Conservation (phyloP, 2,113 vertebrate genomes). For the Ochotona curzoniae region DNA sequence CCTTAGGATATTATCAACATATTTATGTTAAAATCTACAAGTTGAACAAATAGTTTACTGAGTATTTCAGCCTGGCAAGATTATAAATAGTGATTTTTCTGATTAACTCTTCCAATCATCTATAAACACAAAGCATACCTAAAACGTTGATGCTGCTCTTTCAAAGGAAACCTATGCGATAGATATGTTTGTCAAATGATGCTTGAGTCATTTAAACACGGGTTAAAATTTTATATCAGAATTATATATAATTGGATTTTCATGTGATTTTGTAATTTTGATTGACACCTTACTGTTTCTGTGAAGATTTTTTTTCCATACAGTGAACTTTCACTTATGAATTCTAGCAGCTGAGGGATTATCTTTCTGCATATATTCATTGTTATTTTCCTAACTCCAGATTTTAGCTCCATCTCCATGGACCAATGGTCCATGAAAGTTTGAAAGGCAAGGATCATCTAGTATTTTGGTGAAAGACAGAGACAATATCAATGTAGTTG, state of each 20-base stretch:
- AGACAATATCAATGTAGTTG: neutral
- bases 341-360: conserved; percentile 1
- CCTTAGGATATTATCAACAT: conserved; percentile 72
- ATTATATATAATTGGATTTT: conserved; percentile 18
- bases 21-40: conserved; percentile 68
- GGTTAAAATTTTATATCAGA: conserved; percentile 52
- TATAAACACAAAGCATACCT: conserved; percentile 62
- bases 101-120: conserved; percentile 65
- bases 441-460: neutral
- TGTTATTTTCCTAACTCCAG: neutral
- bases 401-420: neutral
- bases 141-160: conserved; percentile 36
- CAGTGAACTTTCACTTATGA: neutral
- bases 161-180: conserved; percentile 36
- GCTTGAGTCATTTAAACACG: conserved; percentile 31
- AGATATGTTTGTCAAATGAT: conserved; percentile 49
- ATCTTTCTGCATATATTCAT: neutral
- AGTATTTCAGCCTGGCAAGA: conserved; percentile 69
- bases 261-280: conserved; percentile 23
- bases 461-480: neutral
- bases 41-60: conserved; percentile 75
- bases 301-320: neutral
- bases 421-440: neutral
- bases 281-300: neutral
- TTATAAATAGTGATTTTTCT: conserved; percentile 64